A percentile compares a stretch with the other conserved stretches of the same genome.
Evolutionary conservation across 1,140 invertebrate species (phyloP).

Genomic region (Drosophila santomea): DNA sequence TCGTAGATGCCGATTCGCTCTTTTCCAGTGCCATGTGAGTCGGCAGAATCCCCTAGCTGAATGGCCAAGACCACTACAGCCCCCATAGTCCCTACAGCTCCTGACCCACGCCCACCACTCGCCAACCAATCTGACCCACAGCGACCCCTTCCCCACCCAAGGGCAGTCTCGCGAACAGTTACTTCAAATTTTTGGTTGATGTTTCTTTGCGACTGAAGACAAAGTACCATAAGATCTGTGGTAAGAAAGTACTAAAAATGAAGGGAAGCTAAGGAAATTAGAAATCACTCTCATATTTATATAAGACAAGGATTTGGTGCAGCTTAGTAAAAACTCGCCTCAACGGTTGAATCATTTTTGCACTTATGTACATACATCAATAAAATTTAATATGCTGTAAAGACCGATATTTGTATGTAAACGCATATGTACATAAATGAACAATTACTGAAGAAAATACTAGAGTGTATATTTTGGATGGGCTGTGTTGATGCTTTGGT

Average conservation of each 20-base stretch:
- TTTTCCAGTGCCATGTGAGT: conserved; percentile 26
- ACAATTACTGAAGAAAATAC: too few relatives aligned
- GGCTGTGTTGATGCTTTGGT: too few relatives aligned
- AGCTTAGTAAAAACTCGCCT: too few relatives aligned
- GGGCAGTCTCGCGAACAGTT: neutral
- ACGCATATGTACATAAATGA: too few relatives aligned
- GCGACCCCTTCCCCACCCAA: too few relatives aligned
- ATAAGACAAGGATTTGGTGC: too few relatives aligned
- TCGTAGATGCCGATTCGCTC: conserved; percentile 60
- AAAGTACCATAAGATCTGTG: conserved; percentile 1
- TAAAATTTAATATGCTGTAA: too few relatives aligned
- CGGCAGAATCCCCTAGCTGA: conserved; percentile 28
- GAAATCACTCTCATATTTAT: too few relatives aligned
- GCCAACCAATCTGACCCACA: neutral
- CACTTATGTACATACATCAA: too few relatives aligned
- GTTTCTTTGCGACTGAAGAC: neutral
- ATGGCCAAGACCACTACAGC: conserved; percentile 28
- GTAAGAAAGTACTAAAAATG: neutral
- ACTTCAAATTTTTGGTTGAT: conserved; percentile 30
- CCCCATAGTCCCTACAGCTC: conserved; percentile 14
- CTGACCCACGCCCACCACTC: conserved; percentile 8
- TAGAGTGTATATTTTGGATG: too few relatives aligned
- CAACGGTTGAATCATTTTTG: too few relatives aligned
- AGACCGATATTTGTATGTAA: too few relatives aligned
- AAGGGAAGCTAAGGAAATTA: neutral